Base-by-base conservation (phyloP, 92 coral and sea anemone species). In the Metridium senile region DNA sequence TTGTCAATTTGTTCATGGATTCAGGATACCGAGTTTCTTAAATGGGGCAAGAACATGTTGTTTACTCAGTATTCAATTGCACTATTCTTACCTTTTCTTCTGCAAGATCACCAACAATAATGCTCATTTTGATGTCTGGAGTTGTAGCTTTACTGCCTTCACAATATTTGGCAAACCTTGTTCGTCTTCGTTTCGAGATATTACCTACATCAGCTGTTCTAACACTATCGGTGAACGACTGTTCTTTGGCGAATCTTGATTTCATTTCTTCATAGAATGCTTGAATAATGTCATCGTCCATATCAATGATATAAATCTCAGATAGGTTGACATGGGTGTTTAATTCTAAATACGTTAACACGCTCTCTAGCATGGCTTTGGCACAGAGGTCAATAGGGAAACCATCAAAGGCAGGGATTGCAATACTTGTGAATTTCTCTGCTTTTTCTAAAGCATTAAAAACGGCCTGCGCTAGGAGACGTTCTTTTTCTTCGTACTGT, bases 351-450 rank as follows among this genome's bases (percentile, higher is more conserved):
- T 68, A 88, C 25, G 77, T 62, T 17, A 52, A 53, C 19, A 67
- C 89, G 58, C 86, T 68, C 11, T 71, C 66, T 26, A 88, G 52
- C 23, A 88, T 70, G n/a, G 63, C 57, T 17, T 56, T 61, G 0
- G 93, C 97, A 57, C 97, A 89, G 33, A 92, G 59, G 2, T 76
- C 87, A 39, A 18, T 67, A 33, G 97, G 97, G 53, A 81, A 83
- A 1, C 81, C 91, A 43, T 17, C 82, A 39, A 92, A 69, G 6
- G 97, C 91, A 4, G 97, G 97, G 46, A 92, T 35, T 0, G 93
- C 97, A 54, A 92, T 78, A 0, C 93, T 77, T 18, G 59, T 53
- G 59, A 72, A 86, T 10, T 33, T 17, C 46, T 61, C 74, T 33
- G 92, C 86, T 18, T 78, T 53, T 4, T 74, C 43, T 27, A 88